phyloP scores from a whole-genome alignment of 64 coral and sea anemone genomes.

The Dendrophyllia cribrosa region DNA sequence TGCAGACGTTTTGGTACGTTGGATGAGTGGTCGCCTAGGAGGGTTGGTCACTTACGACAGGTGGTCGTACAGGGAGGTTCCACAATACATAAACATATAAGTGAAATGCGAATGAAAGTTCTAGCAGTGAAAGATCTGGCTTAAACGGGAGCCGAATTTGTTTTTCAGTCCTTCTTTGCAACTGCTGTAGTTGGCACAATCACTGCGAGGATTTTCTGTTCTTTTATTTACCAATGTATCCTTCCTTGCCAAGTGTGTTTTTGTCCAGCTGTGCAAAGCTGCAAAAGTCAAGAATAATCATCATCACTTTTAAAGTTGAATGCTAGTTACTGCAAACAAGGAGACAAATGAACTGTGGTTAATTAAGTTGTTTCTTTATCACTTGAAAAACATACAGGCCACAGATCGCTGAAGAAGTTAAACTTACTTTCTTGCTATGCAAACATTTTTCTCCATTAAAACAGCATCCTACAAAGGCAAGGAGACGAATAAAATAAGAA shows the following conservation, averaged over 20 bases:
- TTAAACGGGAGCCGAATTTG: neutral
- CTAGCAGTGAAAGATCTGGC: too few relatives aligned
- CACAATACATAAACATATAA: too few relatives aligned
- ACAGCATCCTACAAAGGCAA: constrained; percentile 73
- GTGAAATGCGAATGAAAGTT: too few relatives aligned
- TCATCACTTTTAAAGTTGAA: too few relatives aligned
- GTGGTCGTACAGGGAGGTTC: too few relatives aligned
- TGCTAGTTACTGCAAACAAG: too few relatives aligned
- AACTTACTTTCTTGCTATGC: constrained; percentile 90
- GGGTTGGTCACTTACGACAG: too few relatives aligned
- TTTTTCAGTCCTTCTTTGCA: too few relatives aligned
- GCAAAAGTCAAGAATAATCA: neutral
- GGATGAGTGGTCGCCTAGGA: too few relatives aligned
- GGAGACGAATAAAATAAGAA: neutral
- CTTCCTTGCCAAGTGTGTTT: constrained; percentile 62
- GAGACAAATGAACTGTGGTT: too few relatives aligned
- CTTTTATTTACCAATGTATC: constrained; percentile 74
- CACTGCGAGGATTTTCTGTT: neutral
- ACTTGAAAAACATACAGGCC: neutral
- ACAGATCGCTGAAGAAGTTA: neutral
- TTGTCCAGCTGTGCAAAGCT: constrained; percentile 86
- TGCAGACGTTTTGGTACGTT: too few relatives aligned
- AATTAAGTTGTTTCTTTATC: too few relatives aligned
- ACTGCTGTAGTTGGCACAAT: neutral
- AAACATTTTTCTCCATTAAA: constrained; percentile 87